Conservation (phyloP, 2,113 vertebrate species). For the Misgurnus mizolepis region DNA sequence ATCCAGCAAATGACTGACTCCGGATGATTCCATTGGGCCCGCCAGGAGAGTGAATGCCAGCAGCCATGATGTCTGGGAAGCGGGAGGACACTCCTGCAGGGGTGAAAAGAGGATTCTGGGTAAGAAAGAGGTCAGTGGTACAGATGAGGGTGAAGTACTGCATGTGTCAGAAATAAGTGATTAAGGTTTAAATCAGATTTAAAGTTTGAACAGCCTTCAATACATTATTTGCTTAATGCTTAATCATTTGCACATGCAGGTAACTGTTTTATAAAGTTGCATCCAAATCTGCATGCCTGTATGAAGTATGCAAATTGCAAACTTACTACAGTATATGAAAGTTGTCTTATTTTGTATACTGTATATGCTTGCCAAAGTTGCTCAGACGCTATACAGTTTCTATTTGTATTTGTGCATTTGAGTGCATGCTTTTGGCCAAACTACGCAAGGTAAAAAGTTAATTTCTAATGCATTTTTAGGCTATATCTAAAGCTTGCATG, state of each 20-base stretch:
- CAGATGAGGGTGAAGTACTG: neutral
- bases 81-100: conserved; percentile 86
- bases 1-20: conserved; percentile 96
- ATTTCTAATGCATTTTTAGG: neutral
- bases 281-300: neutral
- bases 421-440: no score
- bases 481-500: neutral
- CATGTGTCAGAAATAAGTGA: neutral
- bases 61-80: conserved; percentile 92
- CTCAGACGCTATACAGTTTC: neutral
- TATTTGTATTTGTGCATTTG: neutral
- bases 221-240: no score
- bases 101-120: conserved; percentile 48
- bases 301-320: no score
- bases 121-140: conserved; percentile 39
- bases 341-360: no score
- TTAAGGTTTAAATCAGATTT: neutral
- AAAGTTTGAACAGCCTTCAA: neutral
- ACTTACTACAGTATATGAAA: no score
- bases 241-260: no score
- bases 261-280: no score
- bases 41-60: conserved; percentile 91
- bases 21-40: conserved; percentile 97
- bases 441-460: no score
- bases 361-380: neutral